phyloP scores from a whole-genome alignment of 2,888 invertebrate genomes.

The Aquatica leii region DNA sequence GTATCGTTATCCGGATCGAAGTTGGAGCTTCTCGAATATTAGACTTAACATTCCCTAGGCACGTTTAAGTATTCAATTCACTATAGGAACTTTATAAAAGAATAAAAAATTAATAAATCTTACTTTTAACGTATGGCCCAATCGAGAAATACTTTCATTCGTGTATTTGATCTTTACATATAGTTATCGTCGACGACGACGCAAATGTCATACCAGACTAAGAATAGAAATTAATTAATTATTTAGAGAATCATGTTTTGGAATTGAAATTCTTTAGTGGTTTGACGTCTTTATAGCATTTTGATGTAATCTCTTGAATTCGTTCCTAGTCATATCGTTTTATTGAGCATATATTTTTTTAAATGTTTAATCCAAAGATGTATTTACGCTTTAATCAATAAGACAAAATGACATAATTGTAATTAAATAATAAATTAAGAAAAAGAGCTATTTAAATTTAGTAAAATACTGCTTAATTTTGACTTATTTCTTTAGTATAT shows the following conservation, averaged over 20 bases:
- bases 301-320: constrained; percentile 25
- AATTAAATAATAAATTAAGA: too few relatives aligned
- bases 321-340: constrained; percentile 24
- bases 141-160: too few relatives aligned
- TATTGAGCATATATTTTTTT: too few relatives aligned
- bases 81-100: constrained; percentile 18
- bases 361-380: too few relatives aligned
- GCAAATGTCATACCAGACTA: too few relatives aligned
- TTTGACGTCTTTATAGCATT: constrained; percentile 35
- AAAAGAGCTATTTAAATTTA: too few relatives aligned
- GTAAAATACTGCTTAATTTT: too few relatives aligned
- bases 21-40: constrained; percentile 34
- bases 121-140: constrained; percentile 16
- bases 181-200: neutral
- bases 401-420: too few relatives aligned
- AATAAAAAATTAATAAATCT: neutral
- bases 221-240: constrained; percentile 22
- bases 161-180: too few relatives aligned
- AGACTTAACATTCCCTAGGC: constrained; percentile 32
- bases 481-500: too few relatives aligned
- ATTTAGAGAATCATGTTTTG: constrained; percentile 27
- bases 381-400: too few relatives aligned
- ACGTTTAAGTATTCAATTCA: constrained; percentile 25
- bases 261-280: constrained; percentile 38
- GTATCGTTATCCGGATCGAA: constrained; percentile 35